These are phyloP conservation scores for Danio albolineatus DNA, from an alignment of 2,797 vertebrate species.

Conservation along the genomic window DNA sequence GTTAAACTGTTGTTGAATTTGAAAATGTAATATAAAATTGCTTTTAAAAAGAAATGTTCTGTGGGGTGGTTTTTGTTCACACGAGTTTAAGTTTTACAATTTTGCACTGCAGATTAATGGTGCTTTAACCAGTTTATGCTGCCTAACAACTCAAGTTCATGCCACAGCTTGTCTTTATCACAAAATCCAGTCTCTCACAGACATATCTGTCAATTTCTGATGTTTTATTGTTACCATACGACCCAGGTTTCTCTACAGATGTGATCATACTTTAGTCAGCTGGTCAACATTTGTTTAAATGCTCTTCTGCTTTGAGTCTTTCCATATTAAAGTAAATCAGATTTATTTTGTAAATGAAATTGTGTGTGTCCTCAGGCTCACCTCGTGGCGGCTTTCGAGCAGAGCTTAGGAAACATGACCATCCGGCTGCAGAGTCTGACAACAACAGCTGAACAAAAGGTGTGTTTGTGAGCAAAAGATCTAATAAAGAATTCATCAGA, in stretches of 20 bases:
- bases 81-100: not conserved
- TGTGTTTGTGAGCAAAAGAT: constrained; percentile 50
- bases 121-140: not conserved
- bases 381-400: constrained; percentile 89
- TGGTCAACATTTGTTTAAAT: constrained; percentile 36
- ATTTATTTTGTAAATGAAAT: constrained; percentile 29
- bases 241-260: constrained; percentile 32
- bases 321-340: constrained; percentile 25
- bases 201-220: constrained; percentile 24
- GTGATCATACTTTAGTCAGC: constrained; percentile 21
- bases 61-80: not conserved
- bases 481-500: not conserved
- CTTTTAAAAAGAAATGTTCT: not conserved
- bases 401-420: constrained; percentile 90
- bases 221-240: constrained; percentile 22
- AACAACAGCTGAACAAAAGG: constrained; percentile 89
- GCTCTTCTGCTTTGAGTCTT: not conserved
- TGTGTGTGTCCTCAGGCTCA: constrained; percentile 79
- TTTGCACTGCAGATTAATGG: not conserved
- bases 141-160: constrained; percentile 21
- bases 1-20: too few relatives aligned
- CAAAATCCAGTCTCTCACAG: not conserved
- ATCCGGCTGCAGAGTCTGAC: constrained; percentile 88
- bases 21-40: too few relatives aligned
- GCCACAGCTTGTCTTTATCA: constrained; percentile 38